Evolutionary conservation across 1,140 invertebrate species (phyloP).

Genomic region (Diploscapter pachys): DNA sequence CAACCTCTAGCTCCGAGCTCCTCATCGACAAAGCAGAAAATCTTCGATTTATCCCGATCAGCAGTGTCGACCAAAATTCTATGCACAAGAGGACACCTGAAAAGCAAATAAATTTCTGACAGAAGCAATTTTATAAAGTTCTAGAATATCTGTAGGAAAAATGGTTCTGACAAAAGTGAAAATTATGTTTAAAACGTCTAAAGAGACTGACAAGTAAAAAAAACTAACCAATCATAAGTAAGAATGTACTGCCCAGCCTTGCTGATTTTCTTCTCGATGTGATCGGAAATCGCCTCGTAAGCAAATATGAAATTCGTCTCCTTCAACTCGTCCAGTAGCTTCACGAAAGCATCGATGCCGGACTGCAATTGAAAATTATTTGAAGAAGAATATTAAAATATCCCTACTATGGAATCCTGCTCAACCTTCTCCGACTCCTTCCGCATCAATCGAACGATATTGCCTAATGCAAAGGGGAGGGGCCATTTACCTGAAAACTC

Average conservation of each 20-base stretch:
- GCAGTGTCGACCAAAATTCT: constrained; percentile 9
- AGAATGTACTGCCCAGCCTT: constrained; percentile 4
- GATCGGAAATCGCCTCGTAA: constrained; percentile 2
- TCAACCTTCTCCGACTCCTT: background rate
- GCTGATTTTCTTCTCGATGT: background rate
- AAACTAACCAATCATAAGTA: constrained; percentile 9
- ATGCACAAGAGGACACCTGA: constrained; percentile 5
- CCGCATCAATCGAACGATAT: constrained; percentile 20
- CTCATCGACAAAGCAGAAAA: background rate
- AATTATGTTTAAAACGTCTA: constrained; percentile 18
- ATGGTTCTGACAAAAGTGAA: constrained; percentile 10
- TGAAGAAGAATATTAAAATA: constrained; percentile 8
- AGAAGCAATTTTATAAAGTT: background rate
- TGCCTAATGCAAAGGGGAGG: constrained; percentile 23
- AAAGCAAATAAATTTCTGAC: constrained; percentile 10
- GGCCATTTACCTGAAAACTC: constrained; percentile 13
- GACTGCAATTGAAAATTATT: background rate
- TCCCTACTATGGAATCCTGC: constrained; percentile 6
- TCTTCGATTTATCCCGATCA: background rate
- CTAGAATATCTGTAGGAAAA: constrained; percentile 15
- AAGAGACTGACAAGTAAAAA: background rate
- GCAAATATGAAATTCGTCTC: background rate
- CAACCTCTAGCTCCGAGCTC: no score
- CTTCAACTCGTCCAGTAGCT: no score
- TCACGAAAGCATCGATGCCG: no score